A percentile compares a stretch with the other conserved stretches of the same genome.
Conservation (phyloP, 2,113 vertebrate species). For the Mastomys coucha region DNA sequence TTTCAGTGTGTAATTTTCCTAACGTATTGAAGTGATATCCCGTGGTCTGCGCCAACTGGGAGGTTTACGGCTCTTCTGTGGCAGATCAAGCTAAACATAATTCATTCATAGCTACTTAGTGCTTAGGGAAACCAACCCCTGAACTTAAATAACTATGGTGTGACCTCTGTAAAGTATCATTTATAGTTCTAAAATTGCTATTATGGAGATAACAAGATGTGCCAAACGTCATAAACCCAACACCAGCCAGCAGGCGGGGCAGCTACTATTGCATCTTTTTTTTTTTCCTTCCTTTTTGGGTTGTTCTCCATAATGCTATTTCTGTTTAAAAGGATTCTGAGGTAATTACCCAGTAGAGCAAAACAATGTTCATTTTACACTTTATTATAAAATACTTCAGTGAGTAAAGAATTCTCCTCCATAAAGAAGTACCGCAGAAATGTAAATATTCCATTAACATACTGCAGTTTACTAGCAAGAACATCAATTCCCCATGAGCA, state of each 20-base stretch:
- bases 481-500: slow-evolving; percentile 50
- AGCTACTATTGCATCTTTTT: slow-evolving; percentile 75
- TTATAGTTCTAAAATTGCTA: slow-evolving; percentile 87
- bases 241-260: slow-evolving; percentile 82
- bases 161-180: slow-evolving; percentile 90
- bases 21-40: slow-evolving; percentile 87
- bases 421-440: slow-evolving; percentile 62
- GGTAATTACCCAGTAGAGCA: slow-evolving; percentile 73
- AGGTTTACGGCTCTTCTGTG: slow-evolving; percentile 88
- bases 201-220: slow-evolving; percentile 86
- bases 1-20: slow-evolving; percentile 84
- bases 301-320: slow-evolving; percentile 78
- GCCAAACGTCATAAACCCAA: slow-evolving; percentile 87
- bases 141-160: slow-evolving; percentile 88
- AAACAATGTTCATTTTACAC: slow-evolving; percentile 60
- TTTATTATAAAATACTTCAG: slow-evolving; percentile 75
- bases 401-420: slow-evolving; percentile 73
- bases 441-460: slow-evolving; percentile 65
- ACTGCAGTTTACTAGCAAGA: slow-evolving; percentile 56
- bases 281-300: slow-evolving; percentile 79
- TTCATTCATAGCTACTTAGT: slow-evolving; percentile 89
- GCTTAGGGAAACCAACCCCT: slow-evolving; percentile 88
- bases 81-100: slow-evolving; percentile 89
- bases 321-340: slow-evolving; percentile 74
- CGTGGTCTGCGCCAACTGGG: slow-evolving; percentile 85